These are phyloP conservation scores for Protobothrops flavoviridis DNA, from an alignment of 2,113 vertebrate genomes.

Conservation along the genomic window DNA sequence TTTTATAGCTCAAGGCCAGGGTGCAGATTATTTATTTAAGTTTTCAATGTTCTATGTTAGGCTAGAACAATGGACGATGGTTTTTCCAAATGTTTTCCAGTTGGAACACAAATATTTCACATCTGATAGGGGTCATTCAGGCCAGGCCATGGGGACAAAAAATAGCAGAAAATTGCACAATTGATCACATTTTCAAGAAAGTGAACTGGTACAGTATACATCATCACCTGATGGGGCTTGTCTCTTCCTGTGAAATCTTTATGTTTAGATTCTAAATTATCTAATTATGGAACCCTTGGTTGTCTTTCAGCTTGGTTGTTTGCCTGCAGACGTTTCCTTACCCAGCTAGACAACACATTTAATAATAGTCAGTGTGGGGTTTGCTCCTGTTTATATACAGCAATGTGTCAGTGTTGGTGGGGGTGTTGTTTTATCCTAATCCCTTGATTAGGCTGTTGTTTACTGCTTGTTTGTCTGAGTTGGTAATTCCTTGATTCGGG, in stretches of 20 bases:
- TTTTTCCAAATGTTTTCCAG: neutral
- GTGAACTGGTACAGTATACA: neutral
- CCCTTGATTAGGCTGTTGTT: neutral
- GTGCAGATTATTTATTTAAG: neutral
- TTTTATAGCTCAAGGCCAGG: neutral
- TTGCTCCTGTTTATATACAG: neutral
- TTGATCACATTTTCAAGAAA: neutral
- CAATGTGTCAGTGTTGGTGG: neutral
- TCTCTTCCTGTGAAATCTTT: neutral
- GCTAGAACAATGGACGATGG: neutral
- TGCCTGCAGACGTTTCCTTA: neutral
- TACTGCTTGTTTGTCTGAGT: neutral
- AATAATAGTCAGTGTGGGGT: neutral
- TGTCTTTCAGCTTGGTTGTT: neutral
- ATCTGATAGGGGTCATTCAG: neutral
- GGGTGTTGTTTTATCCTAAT: neutral
- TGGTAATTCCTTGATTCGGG: neutral
- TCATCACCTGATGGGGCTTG: neutral
- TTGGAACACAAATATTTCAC: neutral
- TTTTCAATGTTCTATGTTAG: neutral
- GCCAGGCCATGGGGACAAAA: neutral
- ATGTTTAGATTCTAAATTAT: neutral
- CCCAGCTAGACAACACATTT: neutral
- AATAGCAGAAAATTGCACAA: neutral
- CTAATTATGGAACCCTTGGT: neutral